These are phyloP conservation scores for Anarrhichthys ocellatus DNA, from an alignment of 2,113 vertebrate genomes.

Conservation along the genomic window DNA sequence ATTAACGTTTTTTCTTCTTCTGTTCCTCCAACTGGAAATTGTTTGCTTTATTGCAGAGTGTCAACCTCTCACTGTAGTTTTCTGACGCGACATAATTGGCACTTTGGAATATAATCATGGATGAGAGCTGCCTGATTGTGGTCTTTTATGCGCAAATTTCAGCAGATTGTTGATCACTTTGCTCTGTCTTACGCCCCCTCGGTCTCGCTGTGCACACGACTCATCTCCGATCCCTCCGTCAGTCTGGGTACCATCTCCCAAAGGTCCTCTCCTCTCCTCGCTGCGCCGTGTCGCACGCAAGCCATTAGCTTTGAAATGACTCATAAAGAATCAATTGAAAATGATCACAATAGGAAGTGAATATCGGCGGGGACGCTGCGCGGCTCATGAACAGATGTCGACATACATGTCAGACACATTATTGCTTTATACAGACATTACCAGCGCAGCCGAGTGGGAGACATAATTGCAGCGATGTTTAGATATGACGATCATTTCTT, in stretches of 20 bases:
- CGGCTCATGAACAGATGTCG: constrained; percentile 72
- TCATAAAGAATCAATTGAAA: constrained; percentile 89
- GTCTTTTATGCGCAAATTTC: constrained; percentile 95
- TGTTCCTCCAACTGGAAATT: constrained; percentile 99
- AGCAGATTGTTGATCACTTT: constrained; percentile 88
- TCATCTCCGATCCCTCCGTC: constrained; percentile 83
- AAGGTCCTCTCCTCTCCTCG: constrained; percentile 81
- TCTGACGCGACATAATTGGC: constrained; percentile 97
- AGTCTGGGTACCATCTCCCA: constrained; percentile 90
- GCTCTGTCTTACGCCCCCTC: constrained; percentile 67
- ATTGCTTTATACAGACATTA: constrained; percentile 71
- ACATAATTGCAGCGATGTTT: constrained; percentile 57
- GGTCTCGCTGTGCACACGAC: constrained; percentile 58
- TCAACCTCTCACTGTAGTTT: constrained; percentile 94
- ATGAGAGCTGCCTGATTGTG: constrained; percentile 90
- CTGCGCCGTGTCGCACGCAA: constrained; percentile 82
- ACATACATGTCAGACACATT: constrained; percentile 59
- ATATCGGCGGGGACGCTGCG: constrained; percentile 62
- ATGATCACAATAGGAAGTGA: constrained; percentile 77
- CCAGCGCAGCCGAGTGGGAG: constrained; percentile 59
- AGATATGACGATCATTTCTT: constrained; percentile 67
- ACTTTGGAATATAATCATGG: constrained; percentile 98
- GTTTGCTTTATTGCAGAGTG: constrained; percentile 99
- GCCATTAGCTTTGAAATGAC: constrained; percentile 91
- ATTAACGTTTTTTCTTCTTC: constrained; percentile 92